These are phyloP conservation scores for Peromyscus eremicus DNA, from an alignment of 2,797 vertebrate genomes.

Conservation along the genomic window DNA sequence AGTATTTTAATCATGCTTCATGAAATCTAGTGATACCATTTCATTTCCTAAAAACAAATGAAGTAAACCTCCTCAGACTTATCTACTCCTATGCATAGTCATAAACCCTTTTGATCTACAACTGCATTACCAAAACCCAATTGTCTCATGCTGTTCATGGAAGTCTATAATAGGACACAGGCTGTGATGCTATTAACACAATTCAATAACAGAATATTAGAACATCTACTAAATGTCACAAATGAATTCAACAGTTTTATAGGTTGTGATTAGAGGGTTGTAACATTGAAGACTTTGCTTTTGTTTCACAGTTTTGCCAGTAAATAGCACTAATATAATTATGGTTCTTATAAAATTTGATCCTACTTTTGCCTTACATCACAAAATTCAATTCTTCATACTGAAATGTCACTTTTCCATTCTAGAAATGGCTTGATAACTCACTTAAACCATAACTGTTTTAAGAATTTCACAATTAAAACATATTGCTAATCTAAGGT, in stretches of 20 bases:
- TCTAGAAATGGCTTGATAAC: constrained; percentile 5
- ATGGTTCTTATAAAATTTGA: background rate
- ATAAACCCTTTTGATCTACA: constrained; percentile 68
- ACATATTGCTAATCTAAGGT: background rate
- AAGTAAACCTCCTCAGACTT: constrained; percentile 63
- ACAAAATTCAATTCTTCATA: background rate
- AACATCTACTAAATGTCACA: constrained; percentile 64
- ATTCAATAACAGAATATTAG: constrained; percentile 72
- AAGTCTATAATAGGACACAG: constrained; percentile 72
- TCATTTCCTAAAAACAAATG: constrained; percentile 58
- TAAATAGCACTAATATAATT: constrained; percentile 8
- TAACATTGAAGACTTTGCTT: background rate
- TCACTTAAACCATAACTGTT: background rate
- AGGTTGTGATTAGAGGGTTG: constrained; percentile 27
- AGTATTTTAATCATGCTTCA: constrained; percentile 64
- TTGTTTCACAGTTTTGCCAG: background rate
- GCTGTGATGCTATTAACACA: constrained; percentile 68
- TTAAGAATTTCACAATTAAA: background rate
- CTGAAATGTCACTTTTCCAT: accelerated
- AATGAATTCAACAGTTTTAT: constrained; percentile 18
- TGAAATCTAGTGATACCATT: constrained; percentile 58
- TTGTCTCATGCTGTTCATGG: constrained; percentile 17
- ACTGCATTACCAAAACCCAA: constrained; percentile 63
- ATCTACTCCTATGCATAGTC: constrained; percentile 39
- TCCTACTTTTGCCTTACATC: background rate